Conservation (phyloP, 1,140 invertebrate genomes). For the Lepidurus arcticus region DNA sequence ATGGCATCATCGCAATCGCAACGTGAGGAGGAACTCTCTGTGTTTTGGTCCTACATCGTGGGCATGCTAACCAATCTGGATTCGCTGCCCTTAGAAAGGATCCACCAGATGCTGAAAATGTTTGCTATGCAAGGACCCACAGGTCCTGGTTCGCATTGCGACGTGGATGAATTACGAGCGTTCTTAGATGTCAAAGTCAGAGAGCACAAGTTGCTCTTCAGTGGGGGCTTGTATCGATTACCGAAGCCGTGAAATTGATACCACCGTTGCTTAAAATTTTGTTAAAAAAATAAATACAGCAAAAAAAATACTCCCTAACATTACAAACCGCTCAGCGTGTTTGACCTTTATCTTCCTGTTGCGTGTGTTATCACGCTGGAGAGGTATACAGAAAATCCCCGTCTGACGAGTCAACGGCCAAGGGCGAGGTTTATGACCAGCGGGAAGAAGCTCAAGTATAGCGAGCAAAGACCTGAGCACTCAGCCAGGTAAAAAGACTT, state of each 20-base stretch:
- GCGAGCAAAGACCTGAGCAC: constrained; percentile 1
- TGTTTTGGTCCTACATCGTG: constrained; percentile 94
- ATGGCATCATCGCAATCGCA: constrained; percentile 90
- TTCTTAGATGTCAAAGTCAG: constrained; percentile 90
- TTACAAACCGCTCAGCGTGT: neutral
- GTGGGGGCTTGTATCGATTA: constrained; percentile 78
- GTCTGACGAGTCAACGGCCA: neutral
- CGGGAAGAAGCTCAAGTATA: constrained; percentile 7
- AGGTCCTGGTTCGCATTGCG: constrained; percentile 68
- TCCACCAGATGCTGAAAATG: constrained; percentile 95
- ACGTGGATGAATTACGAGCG: constrained; percentile 73
- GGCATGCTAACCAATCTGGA: constrained; percentile 95
- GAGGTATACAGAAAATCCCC: neutral
- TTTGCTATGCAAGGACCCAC: constrained; percentile 79
- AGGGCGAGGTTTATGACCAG: constrained; percentile 16
- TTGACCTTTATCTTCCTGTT: neutral
- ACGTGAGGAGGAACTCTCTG: constrained; percentile 85
- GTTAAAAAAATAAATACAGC: too few species aligned
- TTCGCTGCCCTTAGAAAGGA: constrained; percentile 82
- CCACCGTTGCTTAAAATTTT: too few species aligned
- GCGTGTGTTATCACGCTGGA: constrained; percentile 3
- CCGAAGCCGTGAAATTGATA: constrained; percentile 54
- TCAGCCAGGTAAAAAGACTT: neutral
- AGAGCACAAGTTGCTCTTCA: constrained; percentile 76
- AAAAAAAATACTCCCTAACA: neutral